A percentile compares a stretch with the other conserved stretches of the same genome.
Conservation (phyloP, 2,113 vertebrate species). For the Vidua macroura region DNA sequence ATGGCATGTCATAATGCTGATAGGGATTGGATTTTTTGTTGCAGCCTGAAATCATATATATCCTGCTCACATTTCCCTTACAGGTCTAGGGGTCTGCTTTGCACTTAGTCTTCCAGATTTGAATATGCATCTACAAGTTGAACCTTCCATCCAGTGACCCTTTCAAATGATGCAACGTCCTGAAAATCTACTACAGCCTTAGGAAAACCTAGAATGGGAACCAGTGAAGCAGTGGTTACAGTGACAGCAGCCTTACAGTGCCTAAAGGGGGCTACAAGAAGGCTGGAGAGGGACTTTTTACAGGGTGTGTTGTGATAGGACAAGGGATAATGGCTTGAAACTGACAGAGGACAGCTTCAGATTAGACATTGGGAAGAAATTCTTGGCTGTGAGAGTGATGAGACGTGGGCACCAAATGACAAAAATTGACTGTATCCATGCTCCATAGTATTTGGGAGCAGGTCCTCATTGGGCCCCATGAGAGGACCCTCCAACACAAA, state of each 20-base stretch:
- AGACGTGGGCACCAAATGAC: background rate
- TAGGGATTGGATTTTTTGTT: background rate
- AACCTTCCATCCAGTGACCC: background rate
- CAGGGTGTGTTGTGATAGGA: background rate
- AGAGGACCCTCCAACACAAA: background rate
- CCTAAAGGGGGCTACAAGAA: background rate
- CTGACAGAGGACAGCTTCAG: background rate
- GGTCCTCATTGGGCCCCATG: background rate
- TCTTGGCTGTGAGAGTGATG: background rate
- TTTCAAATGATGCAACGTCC: background rate
- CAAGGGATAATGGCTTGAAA: background rate
- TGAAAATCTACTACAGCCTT: background rate
- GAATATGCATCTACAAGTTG: background rate
- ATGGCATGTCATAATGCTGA: background rate
- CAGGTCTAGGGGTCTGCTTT: background rate
- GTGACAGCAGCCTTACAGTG: background rate
- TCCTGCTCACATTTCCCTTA: background rate
- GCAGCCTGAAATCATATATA: background rate
- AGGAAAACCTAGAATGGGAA: background rate
- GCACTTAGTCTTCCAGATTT: background rate
- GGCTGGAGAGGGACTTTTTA: background rate
- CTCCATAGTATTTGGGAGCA: background rate
- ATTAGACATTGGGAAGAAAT: background rate
- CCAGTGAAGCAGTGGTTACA: background rate
- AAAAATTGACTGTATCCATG: background rate